These are phyloP conservation scores for Baryphthengus martii DNA, from an alignment of 2,113 vertebrate genomes.

Conservation along the genomic window DNA sequence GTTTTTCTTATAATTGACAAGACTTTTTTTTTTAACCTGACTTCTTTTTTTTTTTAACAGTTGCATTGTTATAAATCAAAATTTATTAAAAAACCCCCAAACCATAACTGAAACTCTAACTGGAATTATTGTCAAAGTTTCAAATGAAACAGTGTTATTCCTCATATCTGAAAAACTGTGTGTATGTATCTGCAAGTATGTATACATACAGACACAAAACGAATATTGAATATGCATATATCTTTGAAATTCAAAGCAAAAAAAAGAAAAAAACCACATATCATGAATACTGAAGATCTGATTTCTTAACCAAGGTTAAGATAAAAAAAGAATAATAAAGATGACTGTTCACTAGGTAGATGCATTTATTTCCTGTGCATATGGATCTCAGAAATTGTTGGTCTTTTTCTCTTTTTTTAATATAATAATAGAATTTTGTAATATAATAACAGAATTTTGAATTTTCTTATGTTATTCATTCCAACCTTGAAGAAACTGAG, in stretches of 20 bases:
- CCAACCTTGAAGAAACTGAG: neutral
- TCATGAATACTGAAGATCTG: neutral
- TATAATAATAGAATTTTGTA: neutral
- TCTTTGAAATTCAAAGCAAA: neutral
- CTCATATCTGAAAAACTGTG: neutral
- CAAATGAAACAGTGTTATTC: neutral
- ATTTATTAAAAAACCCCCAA: neutral
- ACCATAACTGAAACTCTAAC: neutral
- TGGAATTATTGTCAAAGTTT: neutral
- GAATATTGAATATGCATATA: neutral
- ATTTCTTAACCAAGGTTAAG: neutral
- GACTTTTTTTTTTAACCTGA: neutral
- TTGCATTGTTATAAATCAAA: neutral
- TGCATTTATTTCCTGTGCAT: neutral
- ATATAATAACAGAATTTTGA: neutral
- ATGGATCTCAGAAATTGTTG: neutral
- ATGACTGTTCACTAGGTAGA: neutral
- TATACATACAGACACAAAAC: neutral
- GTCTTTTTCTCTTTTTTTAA: neutral
- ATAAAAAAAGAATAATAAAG: neutral
- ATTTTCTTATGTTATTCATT: neutral
- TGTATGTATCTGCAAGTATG: neutral
- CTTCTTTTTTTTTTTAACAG: neutral
- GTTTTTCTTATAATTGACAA: neutral
- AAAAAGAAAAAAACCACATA: neutral